Evolutionary conservation across 2,113 vertebrate species (phyloP).

Genomic region (Cyrtonyx montezumae): DNA sequence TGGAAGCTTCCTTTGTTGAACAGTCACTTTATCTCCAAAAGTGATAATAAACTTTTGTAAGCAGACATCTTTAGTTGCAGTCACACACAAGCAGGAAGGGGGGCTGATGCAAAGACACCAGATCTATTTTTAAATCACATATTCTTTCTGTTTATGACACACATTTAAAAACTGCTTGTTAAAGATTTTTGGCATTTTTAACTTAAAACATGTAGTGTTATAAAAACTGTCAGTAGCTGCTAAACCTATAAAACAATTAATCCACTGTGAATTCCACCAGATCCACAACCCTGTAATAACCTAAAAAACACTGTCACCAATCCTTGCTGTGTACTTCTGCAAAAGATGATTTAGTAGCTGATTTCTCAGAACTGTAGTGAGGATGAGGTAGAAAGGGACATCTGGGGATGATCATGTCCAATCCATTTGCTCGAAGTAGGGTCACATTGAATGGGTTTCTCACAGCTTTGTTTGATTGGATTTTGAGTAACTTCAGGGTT

Average conservation of each 20-base stretch:
- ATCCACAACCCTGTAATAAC: not conserved
- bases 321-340: not conserved
- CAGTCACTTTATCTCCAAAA: not conserved
- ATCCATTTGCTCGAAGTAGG: not conserved
- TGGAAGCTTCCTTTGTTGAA: conserved; percentile 19
- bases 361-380: not conserved
- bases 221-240: not conserved
- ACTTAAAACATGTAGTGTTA: not conserved
- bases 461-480: not conserved
- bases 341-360: not conserved
- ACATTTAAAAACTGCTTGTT: not conserved
- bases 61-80: not conserved
- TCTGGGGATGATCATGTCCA: not conserved
- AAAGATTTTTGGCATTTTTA: not conserved
- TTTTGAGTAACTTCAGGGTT: not conserved
- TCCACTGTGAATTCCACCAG: not conserved
- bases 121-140: not conserved
- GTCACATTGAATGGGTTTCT: not conserved
- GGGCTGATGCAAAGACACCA: not conserved
- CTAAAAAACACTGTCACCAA: not conserved
- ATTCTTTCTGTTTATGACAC: conserved; percentile 12
- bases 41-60: not conserved
- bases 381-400: not conserved
- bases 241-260: conserved; percentile 8
- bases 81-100: not conserved